A percentile compares a stretch with the other conserved stretches of the same genome.
Conservation (phyloP, 2,888 invertebrate species). For the Caenorhabditis parvicauda region DNA sequence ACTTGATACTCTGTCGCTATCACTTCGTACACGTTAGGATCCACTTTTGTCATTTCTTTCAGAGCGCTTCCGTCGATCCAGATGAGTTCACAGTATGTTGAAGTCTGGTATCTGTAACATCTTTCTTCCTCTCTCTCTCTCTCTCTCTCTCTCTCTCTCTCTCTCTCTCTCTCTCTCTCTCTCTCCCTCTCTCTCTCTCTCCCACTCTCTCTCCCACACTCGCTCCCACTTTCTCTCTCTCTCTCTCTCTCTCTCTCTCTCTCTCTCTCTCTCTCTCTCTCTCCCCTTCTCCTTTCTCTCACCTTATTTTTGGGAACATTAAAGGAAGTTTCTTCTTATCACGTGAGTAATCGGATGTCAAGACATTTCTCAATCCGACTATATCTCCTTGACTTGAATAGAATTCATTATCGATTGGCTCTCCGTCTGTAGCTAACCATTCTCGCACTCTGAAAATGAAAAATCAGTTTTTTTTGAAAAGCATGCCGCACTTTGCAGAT, state of each 20-base stretch:
- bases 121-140: slow-evolving; percentile 1
- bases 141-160: slow-evolving; percentile 1
- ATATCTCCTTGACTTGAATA: too few relatives aligned
- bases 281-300: not conserved
- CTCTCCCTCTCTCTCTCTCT: slow-evolving; percentile 3
- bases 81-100: not conserved
- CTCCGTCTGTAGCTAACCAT: not conserved
- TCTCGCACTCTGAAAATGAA: too few relatives aligned
- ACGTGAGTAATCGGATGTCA: too few relatives aligned
- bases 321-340: not conserved
- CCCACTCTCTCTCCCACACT: slow-evolving; percentile 3
- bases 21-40: too few relatives aligned
- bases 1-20: too few relatives aligned
- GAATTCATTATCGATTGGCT: too few relatives aligned
- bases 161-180: slow-evolving; percentile 1
- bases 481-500: too few relatives aligned
- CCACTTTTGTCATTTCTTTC: not conserved
- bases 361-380: too few relatives aligned
- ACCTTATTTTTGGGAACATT: not conserved
- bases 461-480: too few relatives aligned
- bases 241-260: slow-evolving; percentile 3
- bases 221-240: slow-evolving; percentile 8
- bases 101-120: not conserved
- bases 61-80: not conserved
- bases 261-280: slow-evolving; percentile 4